phyloP scores from a whole-genome alignment of 2,797 vertebrate species.

The Gobio occitaniae region DNA sequence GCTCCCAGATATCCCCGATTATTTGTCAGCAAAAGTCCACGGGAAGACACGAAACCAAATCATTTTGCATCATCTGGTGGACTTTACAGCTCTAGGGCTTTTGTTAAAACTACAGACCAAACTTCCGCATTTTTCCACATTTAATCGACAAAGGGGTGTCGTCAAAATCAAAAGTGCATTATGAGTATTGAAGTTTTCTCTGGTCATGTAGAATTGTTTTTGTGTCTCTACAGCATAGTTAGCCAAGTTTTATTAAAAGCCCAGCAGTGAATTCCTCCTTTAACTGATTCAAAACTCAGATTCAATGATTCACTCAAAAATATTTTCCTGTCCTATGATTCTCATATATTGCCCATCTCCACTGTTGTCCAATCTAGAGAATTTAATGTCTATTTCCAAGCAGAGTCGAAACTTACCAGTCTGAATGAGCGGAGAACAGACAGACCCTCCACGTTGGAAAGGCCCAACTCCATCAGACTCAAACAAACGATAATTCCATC shows the following conservation, averaged over 20 bases:
- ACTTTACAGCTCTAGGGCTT: neutral
- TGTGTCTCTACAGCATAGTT: neutral
- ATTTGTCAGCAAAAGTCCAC: neutral
- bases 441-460: conserved; percentile 93
- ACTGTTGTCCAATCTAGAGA: neutral
- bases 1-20: neutral
- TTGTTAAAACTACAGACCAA: neutral
- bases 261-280: neutral
- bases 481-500: conserved; percentile 96
- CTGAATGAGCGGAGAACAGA: conserved; percentile 96
- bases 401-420: conserved; percentile 81
- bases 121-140: too few relatives aligned
- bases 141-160: neutral
- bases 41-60: neutral
- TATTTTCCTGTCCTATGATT: neutral
- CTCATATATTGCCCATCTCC: neutral
- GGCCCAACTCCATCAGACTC: conserved; percentile 96
- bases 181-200: neutral
- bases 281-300: neutral
- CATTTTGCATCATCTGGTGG: neutral
- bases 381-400: neutral
- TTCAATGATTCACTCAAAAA: neutral
- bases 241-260: neutral
- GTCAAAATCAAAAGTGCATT: neutral
- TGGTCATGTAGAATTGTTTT: neutral